These are phyloP conservation scores for Tringa solitaria DNA, from an alignment of 2,113 vertebrate species.

Conservation along the genomic window DNA sequence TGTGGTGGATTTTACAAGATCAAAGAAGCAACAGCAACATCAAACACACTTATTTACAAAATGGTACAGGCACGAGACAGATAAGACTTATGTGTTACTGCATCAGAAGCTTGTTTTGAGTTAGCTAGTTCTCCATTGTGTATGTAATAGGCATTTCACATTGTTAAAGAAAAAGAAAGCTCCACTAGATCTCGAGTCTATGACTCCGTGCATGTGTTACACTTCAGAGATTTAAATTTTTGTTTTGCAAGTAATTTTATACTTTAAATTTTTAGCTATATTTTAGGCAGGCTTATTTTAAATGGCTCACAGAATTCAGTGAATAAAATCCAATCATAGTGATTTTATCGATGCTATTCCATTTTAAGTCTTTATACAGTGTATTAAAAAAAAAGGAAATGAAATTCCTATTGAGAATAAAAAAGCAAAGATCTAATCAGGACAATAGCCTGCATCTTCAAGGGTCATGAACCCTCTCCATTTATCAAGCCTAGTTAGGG, in stretches of 20 bases:
- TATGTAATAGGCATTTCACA: background rate
- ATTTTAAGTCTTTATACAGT: background rate
- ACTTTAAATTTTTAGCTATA: background rate
- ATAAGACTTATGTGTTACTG: background rate
- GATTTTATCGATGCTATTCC: background rate
- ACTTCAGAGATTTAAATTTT: background rate
- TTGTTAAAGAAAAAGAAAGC: background rate
- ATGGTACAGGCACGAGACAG: background rate
- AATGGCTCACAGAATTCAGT: background rate
- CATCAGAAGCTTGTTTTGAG: background rate
- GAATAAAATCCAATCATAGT: background rate
- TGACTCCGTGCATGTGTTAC: background rate
- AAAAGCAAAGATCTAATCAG: background rate
- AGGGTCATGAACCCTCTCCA: background rate
- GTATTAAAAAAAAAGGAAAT: background rate
- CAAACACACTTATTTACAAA: slow-evolving; percentile 27
- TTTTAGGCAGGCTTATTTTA: background rate
- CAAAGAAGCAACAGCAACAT: slow-evolving; percentile 25
- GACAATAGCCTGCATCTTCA: background rate
- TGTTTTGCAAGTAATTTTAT: background rate
- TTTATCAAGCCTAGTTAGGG: background rate
- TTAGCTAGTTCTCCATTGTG: background rate
- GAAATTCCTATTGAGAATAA: background rate
- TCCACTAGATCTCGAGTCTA: background rate
- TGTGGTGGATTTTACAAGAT: slow-evolving; percentile 22